Percentiles rank a stretch among this genome's conserved stretches.
Conservation (phyloP, 2,797 vertebrate genomes). For the Agapornis canus region DNA sequence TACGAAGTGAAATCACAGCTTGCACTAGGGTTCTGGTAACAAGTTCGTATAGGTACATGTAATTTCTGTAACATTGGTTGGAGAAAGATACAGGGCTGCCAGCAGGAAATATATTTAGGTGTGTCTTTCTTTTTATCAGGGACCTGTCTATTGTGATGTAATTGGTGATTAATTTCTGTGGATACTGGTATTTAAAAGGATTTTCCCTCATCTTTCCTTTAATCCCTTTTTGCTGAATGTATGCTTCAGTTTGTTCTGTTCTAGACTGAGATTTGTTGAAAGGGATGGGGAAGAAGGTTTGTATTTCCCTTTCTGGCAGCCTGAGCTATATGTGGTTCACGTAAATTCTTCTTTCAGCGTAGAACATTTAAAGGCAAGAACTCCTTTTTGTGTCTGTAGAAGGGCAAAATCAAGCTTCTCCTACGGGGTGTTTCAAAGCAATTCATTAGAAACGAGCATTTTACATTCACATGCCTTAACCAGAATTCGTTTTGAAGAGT, state of each 20-base stretch:
- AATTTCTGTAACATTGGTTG: not conserved
- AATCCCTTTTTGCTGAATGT: conserved; percentile 37
- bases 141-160: not conserved
- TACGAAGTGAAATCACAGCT: rapidly evolving
- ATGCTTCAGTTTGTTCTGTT: conserved; percentile 16
- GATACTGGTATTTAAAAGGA: conserved; percentile 52
- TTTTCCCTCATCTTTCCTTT: conserved; percentile 20
- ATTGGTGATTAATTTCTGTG: conserved; percentile 23
- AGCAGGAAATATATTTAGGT: not conserved
- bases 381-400: conserved; percentile 47
- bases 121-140: not conserved
- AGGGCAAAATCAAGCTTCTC: conserved; percentile 54
- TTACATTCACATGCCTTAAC: conserved; percentile 53
- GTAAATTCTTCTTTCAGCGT: conserved; percentile 45
- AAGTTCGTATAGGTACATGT: rapidly evolving
- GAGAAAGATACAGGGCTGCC: not conserved
- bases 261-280: conserved; percentile 27
- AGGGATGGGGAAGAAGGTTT: conserved; percentile 7
- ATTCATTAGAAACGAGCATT: conserved; percentile 57
- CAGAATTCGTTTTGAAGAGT: conserved; percentile 48
- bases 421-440: conserved; percentile 32
- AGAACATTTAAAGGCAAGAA: conserved; percentile 49
- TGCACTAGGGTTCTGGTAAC: not conserved
- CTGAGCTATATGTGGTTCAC: conserved; percentile 18
- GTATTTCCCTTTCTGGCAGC: conserved; percentile 36